Evolutionary conservation across 2,113 vertebrate genomes (phyloP), one percentile per base, ranked within the genome.

Genomic region (Leptodactylus fuscus): DNA sequence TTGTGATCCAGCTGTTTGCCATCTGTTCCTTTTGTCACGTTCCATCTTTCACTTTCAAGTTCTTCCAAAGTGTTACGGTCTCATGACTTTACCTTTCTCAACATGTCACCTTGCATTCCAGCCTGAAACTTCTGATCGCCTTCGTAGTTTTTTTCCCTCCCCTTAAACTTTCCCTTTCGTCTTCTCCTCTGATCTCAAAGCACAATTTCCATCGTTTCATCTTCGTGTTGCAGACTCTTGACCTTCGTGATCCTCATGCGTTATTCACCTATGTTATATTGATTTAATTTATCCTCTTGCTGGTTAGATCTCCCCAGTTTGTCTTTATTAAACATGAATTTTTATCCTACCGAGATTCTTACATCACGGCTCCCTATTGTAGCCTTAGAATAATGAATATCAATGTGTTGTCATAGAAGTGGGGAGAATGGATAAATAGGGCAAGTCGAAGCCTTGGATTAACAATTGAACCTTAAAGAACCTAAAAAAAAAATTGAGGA

Each of bases 61-160:
- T 78, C 83, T 71, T 78, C 85, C 81, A 83, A 82, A 87, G 0
- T 55, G 76, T 84, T 88, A 75, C 75, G 27, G 29, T 90, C 74
- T 83, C 46, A 62, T 73, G 69, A 88, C 81, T 88, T 88, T 49
- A 87, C 49, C 29, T 88, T 89, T 87, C 79, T 88, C 5, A 0
- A 87, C 36, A 53, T 86, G 87, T 89, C 77, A 55, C 81, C 87
- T 87, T n/a, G 53, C 24, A 81, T 86, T 81, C 46, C 76, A 70
- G 48, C 41, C 32, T 24, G 22, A 51, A 80, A 58, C 62, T 69
- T 80, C 46, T 71, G 48, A 80, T 85, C 75, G 41, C 18, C 75
- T 78, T 24, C 24, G 7, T 3, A 46, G 60, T 5, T 70, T 24
- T 41, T 36, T 53, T 65, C 32, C 4, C 27, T 62, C 41, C 5